Base-by-base conservation (phyloP, 2,797 vertebrate genomes). In the Gorsachius magnificus region DNA sequence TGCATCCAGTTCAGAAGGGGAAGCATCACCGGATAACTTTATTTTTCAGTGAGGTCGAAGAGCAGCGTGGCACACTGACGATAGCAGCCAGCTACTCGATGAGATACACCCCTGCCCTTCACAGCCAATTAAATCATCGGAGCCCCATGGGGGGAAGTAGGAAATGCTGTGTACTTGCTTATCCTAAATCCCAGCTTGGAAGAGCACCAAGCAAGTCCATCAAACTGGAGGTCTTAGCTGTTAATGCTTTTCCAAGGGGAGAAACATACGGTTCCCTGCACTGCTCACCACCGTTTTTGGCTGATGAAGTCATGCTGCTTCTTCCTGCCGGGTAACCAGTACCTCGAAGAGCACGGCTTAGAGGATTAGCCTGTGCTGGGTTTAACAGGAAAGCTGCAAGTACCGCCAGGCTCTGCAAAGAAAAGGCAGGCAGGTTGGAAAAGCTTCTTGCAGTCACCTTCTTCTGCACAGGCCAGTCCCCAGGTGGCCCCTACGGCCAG, bases 111-210 rank as follows among this genome's bases (percentile, higher is more conserved):
- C 82, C 84, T 92, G 75, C 89, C 91, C 82, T 95, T 96, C 94
- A 85, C 64, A 89, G 84, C 38, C 54, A 92, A 89, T 80, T 96
- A 93, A 94, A 91, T 89, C 94, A 91, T 18, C 6, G 19, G n/a
- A 92, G 64, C 64, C 87, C 82, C 91, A 87, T 29, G 93, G 50
- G 93, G 57, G 84, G 76, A 92, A 88, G 91, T 10, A 35, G 79
- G 69, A 92, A 94, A 92, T 46, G 84, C 94, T 90, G 95, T 65
- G 89, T 68, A 78, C 72, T 35, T 0, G 1, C 53, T 96, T 96
- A 75, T 91, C 83, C 75, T 92, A 96, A 96, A 95, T 87, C 95
- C 75, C 83, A 91, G 64, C 89, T 89, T 96, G 95, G 89, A 96
- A 94, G 72, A 94, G 41, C 87, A 87, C 75, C 3, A 58, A 93